These are phyloP conservation scores for Phrynocephalus guinanensis DNA, from an alignment of 2,797 vertebrate species.

Conservation along the genomic window DNA sequence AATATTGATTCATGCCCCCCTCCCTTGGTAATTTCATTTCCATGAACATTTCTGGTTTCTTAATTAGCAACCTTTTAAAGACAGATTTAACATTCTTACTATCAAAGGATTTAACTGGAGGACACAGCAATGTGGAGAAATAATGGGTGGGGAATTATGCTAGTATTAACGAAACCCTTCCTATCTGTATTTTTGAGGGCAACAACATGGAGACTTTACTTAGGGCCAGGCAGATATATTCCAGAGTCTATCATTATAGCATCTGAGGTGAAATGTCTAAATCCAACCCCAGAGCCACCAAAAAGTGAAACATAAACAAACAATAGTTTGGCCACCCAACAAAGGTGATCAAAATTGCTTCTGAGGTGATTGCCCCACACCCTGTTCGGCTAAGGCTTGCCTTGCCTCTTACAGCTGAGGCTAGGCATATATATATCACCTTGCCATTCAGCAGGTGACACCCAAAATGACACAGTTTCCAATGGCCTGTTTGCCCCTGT, in stretches of 20 bases:
- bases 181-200: slow-evolving; percentile 29
- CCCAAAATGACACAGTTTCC: slow-evolving; percentile 76
- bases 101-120: slow-evolving; percentile 67
- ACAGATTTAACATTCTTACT: slow-evolving; percentile 78
- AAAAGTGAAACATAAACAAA: neutral
- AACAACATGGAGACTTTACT: neutral
- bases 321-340: neutral
- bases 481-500: slow-evolving; percentile 77
- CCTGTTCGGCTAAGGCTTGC: neutral
- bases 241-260: too few relatives aligned
- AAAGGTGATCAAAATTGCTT: neutral
- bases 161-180: slow-evolving; percentile 29
- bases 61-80: slow-evolving; percentile 83
- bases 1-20: slow-evolving; percentile 78
- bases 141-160: slow-evolving; percentile 11
- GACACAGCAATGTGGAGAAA: slow-evolving; percentile 60
- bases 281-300: neutral
- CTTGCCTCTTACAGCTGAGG: neutral
- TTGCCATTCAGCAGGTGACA: slow-evolving; percentile 75
- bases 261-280: neutral
- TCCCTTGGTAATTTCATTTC: slow-evolving; percentile 78
- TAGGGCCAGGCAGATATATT: neutral
- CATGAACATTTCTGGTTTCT: slow-evolving; percentile 80
- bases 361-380: neutral
- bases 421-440: slow-evolving; percentile 8